Base-by-base conservation (phyloP, 1,140 invertebrate genomes). In the Melanaphis sacchari region DNA sequence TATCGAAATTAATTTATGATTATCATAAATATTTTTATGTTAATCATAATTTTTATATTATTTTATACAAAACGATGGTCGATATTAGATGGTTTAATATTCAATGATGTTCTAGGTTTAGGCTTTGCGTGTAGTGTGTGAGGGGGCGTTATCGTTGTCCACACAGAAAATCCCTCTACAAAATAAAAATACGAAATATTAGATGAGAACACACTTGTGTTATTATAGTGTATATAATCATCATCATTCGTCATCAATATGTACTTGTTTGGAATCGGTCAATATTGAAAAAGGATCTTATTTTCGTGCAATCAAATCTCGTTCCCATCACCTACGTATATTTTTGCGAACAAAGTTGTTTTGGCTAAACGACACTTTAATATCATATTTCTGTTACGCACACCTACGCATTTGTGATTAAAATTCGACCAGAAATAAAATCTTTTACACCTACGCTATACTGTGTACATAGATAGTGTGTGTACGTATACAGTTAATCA, bases 1-100 rank as follows among this genome's bases (percentile, higher is more conserved):
- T 82, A 82, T 82, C 76, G 22, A 38, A 82, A 82, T 38, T 38
- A 38, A 82, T 82, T 82, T 38, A 82, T 82, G 36, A 38, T 82
- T 38, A 82, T 82, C n/a, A 82, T 82, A 82, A 82, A 82, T 38
- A 82, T 82, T 38, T 82, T 76, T 76, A 76, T 76, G 36, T 82
- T 38, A 82, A 82, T 82, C 36, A 82, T 24, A 38, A 24, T 38
- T 38, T 38, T 76, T 76, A n/a, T 76, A n/a, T 76, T 76, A 76
- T n/a, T n/a, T 66, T 31, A 59, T 15, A 76, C n/a, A 18, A 76
- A 76, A 76, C 59, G 8, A 18, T 15, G 15, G 59, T 18, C 31
- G 59, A n/a, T 76, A 76, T 76, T n/a, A n/a, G 11, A n/a, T 1
- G 59, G 4, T 76, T 76, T 76, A 76, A 76, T 76, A 18, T 76